phyloP scores from a whole-genome alignment of 2,797 vertebrate species.

The Acipenser transmontanus region DNA sequence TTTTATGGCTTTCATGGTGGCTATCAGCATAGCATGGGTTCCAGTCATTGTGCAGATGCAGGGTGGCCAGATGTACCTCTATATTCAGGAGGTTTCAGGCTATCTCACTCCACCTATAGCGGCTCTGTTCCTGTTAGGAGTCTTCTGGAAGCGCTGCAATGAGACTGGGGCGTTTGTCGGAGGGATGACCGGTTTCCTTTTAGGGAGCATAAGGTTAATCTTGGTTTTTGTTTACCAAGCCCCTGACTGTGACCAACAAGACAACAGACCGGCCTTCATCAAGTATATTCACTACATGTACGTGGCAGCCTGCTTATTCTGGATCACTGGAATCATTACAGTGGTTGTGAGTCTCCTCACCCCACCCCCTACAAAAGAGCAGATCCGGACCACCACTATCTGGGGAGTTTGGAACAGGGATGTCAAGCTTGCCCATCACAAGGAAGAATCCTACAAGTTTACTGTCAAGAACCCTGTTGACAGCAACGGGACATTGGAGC shows the following conservation, averaged over 20 bases:
- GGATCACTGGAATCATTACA: constrained; percentile 81
- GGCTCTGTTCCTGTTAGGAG: constrained; percentile 87
- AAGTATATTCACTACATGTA: constrained; percentile 92
- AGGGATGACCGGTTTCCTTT: constrained; percentile 79
- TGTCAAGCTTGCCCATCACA: constrained; percentile 38
- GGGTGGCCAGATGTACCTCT: constrained; percentile 95
- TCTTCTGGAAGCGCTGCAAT: constrained; percentile 94
- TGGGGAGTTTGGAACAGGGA: constrained; percentile 71
- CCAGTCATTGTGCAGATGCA: constrained; percentile 97
- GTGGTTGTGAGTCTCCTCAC: constrained; percentile 85
- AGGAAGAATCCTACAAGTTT: constrained; percentile 50
- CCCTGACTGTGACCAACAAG: constrained; percentile 83
- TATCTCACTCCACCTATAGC: constrained; percentile 94
- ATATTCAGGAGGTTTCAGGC: constrained; percentile 95
- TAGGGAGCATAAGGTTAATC: constrained; percentile 74
- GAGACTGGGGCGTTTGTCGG: constrained; percentile 93
- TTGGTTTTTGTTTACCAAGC: constrained; percentile 85
- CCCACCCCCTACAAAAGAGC: constrained; percentile 73
- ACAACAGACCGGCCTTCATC: constrained; percentile 80
- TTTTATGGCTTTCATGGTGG: constrained; percentile 91
- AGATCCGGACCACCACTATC: constrained; percentile 75
- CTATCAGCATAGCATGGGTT: constrained; percentile 93
- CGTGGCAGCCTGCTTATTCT: constrained; percentile 83
- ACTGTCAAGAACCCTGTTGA: constrained; percentile 59
- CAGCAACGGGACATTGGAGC: constrained; percentile 39